Percentiles rank a stretch among this genome's conserved stretches.
Evolutionary conservation across 2,797 vertebrate genomes (phyloP).

Genomic region (Sebastes trivittatus): DNA sequence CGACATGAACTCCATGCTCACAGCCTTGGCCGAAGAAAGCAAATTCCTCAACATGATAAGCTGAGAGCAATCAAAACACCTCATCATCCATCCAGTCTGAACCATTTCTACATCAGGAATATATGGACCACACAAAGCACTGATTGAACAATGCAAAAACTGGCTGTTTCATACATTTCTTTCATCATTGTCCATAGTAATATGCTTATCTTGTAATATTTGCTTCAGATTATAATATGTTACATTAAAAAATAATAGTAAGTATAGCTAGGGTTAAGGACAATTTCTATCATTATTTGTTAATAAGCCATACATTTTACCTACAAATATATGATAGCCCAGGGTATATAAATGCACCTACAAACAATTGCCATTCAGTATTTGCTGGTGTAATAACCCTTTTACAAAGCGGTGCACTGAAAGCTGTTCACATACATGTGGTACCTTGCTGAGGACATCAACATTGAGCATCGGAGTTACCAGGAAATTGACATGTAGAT

Average conservation of each 20-base stretch:
- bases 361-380: constrained; percentile 68
- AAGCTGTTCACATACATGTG: constrained; percentile 60
- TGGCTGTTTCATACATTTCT: constrained; percentile 48
- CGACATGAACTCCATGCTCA: constrained; percentile 99
- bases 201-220: constrained; percentile 68
- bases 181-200: constrained; percentile 43
- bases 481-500: constrained; percentile 68
- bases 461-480: constrained; percentile 45
- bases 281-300: constrained; percentile 59
- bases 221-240: constrained; percentile 65
- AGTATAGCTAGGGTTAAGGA: constrained; percentile 63
- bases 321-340: constrained; percentile 64
- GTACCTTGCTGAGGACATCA: constrained; percentile 75
- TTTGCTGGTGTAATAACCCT: constrained; percentile 62
- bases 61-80: constrained; percentile 73
- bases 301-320: constrained; percentile 82
- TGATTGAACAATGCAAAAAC: constrained; percentile 72
- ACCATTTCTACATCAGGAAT: constrained; percentile 67
- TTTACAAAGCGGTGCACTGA: constrained; percentile 74
- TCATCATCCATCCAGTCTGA: constrained; percentile 44
- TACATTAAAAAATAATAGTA: constrained; percentile 58
- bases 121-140: constrained; percentile 70
- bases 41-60: constrained; percentile 98
- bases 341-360: constrained; percentile 45
- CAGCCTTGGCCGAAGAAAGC: constrained; percentile 95